Conservation (phyloP, 2,888 invertebrate species). For the Agrotis exclamationis region DNA sequence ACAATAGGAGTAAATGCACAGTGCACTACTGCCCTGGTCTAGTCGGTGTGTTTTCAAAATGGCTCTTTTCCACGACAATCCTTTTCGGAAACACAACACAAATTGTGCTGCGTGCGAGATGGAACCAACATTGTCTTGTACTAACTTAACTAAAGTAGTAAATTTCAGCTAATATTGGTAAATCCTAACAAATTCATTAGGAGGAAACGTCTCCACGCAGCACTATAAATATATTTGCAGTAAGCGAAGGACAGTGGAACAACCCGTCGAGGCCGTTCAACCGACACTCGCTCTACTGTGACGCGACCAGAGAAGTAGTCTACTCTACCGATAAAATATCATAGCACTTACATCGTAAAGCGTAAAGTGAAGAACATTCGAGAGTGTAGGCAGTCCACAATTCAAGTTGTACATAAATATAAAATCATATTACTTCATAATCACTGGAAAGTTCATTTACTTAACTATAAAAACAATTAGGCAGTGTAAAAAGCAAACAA, state of each 20-base stretch:
- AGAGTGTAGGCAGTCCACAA: constrained; percentile 85
- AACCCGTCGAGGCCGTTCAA: constrained; percentile 41
- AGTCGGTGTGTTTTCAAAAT: constrained; percentile 97
- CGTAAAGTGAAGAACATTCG: constrained; percentile 82
- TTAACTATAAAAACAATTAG: constrained; percentile 72
- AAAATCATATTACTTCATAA: constrained; percentile 67
- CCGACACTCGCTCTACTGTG: constrained; percentile 82
- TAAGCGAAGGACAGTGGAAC: constrained; percentile 72
- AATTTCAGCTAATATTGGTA: constrained; percentile 59
- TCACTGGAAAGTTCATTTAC: constrained; percentile 76
- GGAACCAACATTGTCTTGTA: constrained; percentile 60
- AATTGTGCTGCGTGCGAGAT: constrained; percentile 89
- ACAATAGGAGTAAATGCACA: constrained; percentile 85
- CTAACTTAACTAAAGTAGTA: constrained; percentile 67
- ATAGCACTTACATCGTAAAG: constrained; percentile 84
- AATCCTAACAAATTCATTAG: constrained; percentile 57
- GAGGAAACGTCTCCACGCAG: constrained; percentile 70
- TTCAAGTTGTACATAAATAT: constrained; percentile 70
- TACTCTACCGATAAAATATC: constrained; percentile 81
- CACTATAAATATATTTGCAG: constrained; percentile 82
- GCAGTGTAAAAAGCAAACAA: constrained; percentile 75
- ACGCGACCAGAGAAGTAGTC: constrained; percentile 84
- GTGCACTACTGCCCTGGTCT: constrained; percentile 85
- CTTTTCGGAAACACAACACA: constrained; percentile 97
- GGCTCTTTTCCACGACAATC: constrained; percentile 96